Percentiles rank a stretch among this genome's conserved stretches.
phyloP scores from a whole-genome alignment of 2,113 vertebrate species.

The Dasyornis broadbenti region DNA sequence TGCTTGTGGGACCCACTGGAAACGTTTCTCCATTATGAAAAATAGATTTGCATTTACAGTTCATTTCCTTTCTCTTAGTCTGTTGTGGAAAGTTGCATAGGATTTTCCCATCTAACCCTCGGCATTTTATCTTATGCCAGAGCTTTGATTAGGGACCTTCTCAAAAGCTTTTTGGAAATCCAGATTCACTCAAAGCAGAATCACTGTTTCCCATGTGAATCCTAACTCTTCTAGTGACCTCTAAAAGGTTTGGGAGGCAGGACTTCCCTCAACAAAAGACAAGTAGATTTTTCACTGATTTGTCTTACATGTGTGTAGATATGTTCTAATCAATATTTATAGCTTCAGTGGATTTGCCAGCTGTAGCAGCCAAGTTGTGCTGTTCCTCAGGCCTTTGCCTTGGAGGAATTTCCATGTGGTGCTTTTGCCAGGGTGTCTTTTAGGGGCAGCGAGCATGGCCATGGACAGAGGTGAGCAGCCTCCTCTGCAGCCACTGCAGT shows the following conservation, averaged over 20 bases:
- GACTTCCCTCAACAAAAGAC: not conserved
- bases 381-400: not conserved
- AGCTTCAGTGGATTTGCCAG: not conserved
- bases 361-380: not conserved
- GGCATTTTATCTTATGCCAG: not conserved
- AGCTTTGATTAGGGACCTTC: not conserved
- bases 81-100: not conserved
- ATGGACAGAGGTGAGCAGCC: rapidly evolving
- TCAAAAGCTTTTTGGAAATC: not conserved
- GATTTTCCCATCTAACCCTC: not conserved
- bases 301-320: not conserved
- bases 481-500: not conserved
- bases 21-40: slow-evolving; percentile 5
- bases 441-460: rapidly evolving
- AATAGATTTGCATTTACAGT: not conserved
- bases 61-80: not conserved
- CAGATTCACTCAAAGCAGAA: not conserved
- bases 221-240: not conserved
- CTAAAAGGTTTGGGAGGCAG: not conserved
- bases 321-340: not conserved
- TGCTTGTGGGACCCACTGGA: not conserved
- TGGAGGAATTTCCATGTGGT: not conserved
- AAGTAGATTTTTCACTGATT: not conserved
- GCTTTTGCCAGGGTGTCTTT: not conserved
- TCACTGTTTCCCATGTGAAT: not conserved